phyloP scores from a whole-genome alignment of 2,888 invertebrate species.

The Caradrina clavipalpis region DNA sequence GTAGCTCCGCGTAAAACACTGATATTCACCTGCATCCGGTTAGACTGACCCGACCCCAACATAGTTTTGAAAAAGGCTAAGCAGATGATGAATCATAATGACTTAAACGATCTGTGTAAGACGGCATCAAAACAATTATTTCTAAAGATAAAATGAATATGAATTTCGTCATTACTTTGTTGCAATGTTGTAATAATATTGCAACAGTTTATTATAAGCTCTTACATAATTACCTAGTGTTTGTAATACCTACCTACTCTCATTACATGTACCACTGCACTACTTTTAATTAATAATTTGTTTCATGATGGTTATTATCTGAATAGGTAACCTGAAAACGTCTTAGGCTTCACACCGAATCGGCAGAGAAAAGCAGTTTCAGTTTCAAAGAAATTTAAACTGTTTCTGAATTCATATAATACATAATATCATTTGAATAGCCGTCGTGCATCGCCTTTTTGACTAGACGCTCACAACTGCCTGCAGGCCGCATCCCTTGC shows the following conservation, averaged over 20 bases:
- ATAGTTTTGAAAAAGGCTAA: no score
- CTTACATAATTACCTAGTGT: conserved; percentile 12
- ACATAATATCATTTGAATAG: no score
- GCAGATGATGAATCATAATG: no score
- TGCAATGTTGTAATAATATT: conserved; percentile 24
- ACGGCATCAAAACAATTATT: conserved; percentile 17
- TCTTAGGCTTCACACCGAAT: background rate
- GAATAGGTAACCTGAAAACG: background rate
- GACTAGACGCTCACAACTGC: no score
- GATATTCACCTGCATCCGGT: no score
- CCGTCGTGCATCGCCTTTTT: no score
- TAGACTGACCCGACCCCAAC: no score
- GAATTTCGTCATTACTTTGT: conserved; percentile 9
- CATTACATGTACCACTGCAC: background rate
- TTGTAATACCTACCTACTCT: conserved; percentile 8
- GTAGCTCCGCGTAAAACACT: no score
- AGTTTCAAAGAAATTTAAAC: no score
- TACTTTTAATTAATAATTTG: background rate
- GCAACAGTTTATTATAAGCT: conserved; percentile 12
- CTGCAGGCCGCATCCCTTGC: no score
- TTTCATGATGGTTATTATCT: background rate
- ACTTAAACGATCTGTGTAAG: conserved; percentile 3
- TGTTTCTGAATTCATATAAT: no score
- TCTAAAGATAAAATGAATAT: conserved; percentile 8
- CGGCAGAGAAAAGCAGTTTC: no score